phyloP scores from a whole-genome alignment of 2,797 vertebrate species.

The Gymnothorax javanicus region DNA sequence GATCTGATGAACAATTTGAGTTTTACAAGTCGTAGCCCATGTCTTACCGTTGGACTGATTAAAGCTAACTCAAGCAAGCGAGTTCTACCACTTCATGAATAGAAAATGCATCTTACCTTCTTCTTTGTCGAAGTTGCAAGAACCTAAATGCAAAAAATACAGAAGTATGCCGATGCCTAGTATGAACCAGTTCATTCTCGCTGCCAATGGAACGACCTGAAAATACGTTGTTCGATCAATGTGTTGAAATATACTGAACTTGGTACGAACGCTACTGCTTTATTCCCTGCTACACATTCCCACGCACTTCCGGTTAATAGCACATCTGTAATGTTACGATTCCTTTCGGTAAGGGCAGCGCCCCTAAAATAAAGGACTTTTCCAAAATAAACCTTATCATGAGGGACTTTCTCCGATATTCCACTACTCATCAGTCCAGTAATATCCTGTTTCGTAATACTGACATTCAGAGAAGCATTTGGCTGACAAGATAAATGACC shows the following conservation, averaged over 20 bases:
- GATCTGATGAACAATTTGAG: not conserved
- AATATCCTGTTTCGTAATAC: conserved; percentile 21
- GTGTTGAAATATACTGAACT: conserved; percentile 53
- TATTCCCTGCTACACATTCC: conserved; percentile 30
- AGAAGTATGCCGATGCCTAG: conserved; percentile 46
- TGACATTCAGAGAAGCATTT: not conserved
- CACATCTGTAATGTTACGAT: not conserved
- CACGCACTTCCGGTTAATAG: conserved; percentile 65
- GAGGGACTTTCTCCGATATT: not conserved
- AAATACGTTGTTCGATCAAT: conserved; percentile 32
- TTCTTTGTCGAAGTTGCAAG: conserved; percentile 32
- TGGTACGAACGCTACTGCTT: conserved; percentile 37
- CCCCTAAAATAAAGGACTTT: not conserved
- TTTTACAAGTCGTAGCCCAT: not conserved
- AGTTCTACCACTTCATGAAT: not conserved
- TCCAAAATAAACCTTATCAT: conserved; percentile 19
- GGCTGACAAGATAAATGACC: not conserved
- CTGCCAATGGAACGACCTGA: conserved; percentile 50
- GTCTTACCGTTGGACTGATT: not conserved
- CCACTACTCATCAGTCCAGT: not conserved
- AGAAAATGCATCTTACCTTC: conserved; percentile 59
- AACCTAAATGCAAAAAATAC: conserved; percentile 35
- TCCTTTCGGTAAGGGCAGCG: conserved; percentile 10
- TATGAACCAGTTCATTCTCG: conserved; percentile 43
- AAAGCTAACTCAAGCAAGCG: not conserved